Evolutionary conservation across 2,113 vertebrate genomes (phyloP).

Genomic region (Rhineura floridana): DNA sequence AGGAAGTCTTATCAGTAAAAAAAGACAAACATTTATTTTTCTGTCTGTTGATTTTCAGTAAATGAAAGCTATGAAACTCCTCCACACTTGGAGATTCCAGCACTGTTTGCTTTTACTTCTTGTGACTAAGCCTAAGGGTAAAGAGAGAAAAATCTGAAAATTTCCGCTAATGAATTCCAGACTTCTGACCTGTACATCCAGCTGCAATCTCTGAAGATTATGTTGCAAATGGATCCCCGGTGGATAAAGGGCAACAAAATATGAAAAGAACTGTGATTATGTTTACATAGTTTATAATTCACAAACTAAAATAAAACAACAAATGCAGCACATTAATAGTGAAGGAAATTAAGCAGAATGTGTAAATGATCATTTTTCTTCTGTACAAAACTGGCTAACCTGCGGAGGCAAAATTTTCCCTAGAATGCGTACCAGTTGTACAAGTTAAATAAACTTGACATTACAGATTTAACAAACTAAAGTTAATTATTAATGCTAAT

Average conservation of each 20-base stretch:
- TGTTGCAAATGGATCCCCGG: constrained; percentile 65
- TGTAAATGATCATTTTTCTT: background rate
- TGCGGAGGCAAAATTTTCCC: background rate
- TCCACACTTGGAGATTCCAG: constrained; percentile 55
- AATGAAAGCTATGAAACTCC: constrained; percentile 55
- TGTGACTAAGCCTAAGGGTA: constrained; percentile 52
- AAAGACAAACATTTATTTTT: constrained; percentile 38
- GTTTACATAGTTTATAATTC: background rate
- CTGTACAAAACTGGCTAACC: background rate
- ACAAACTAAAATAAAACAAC: background rate
- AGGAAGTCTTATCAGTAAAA: constrained; percentile 29
- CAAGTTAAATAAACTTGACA: background rate
- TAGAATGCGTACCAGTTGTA: background rate
- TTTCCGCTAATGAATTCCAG: constrained; percentile 73
- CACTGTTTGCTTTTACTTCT: constrained; percentile 66
- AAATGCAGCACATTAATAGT: background rate
- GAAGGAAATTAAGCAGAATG: background rate
- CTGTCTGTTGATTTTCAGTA: constrained; percentile 27
- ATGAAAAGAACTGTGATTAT: constrained; percentile 18
- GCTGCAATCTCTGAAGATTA: constrained; percentile 55
- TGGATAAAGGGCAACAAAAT: constrained; percentile 58
- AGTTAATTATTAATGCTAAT: background rate
- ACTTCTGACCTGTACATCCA: constrained; percentile 54
- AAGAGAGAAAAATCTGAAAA: constrained; percentile 44
- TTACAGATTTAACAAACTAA: background rate